Base-by-base conservation (phyloP, 2,113 vertebrate species). In the Nothoprocta pentlandii region DNA sequence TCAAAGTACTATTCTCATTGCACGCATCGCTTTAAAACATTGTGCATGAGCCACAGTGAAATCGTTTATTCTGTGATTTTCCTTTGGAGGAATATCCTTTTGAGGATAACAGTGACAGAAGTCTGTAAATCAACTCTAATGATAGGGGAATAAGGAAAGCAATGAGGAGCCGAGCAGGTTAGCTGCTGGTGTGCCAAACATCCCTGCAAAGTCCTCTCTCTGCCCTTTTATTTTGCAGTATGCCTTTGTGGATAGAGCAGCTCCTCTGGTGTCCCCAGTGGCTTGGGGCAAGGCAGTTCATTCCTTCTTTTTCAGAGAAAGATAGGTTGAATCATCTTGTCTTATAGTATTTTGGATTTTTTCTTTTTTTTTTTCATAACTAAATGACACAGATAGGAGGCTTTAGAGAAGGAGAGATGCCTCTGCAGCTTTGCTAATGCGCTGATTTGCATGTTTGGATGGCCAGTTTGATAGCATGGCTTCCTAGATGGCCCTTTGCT, bases 71-170 rank as follows among this genome's bases (percentile, higher is more conserved):
- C 56, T 83, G 7, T 87, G 34, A 34, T 80, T 89, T 89, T 86
- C 56, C 74, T 96, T 95, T 91, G 94, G 80, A 84, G 58, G 47
- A 39, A 39, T 39, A 39, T 39, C 36, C 36, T 39, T 39, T 39
- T 39, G 36, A 39, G 36, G 58, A n/a, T 81, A 61, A 64, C 92
- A 70, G 49, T 59, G 80, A 74, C 49, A 92, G 73, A 49, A 68
- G 17, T 64, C 90, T 88, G 49, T 92, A 96, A 95, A 93, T 95
- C 94, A 90, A 19, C 90, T 54, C 63, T 59, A 82, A 91, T 76
- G 81, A 96, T 71, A 59, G 70, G 54, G 49, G n/a, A 77, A 36
- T 2, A 30, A 67, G 66, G 64, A 80, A 90, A 82, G 14, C 46
- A 74, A 34, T 62, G 86, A 94, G 75, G 36, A 68, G 11, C 20